Percentiles rank a stretch among this genome's conserved stretches.
Conservation (phyloP, 2,113 vertebrate genomes). For the Elachura formosa region DNA sequence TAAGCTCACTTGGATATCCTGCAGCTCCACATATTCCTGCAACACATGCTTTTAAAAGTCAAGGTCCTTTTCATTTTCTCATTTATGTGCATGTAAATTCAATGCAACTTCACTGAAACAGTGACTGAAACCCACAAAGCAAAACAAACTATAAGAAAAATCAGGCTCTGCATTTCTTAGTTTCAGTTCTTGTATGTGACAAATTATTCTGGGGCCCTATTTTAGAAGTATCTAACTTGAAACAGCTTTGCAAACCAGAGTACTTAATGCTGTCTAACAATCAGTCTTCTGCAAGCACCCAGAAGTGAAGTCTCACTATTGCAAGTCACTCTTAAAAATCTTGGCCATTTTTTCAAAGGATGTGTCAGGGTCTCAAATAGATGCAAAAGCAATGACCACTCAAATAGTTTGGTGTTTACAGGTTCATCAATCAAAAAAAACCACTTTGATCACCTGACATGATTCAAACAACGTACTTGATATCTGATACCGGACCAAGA, state of each 20-base stretch:
- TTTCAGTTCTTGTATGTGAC: background rate
- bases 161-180: background rate
- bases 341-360: conserved; percentile 56
- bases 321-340: conserved; percentile 26
- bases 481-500: conserved; percentile 64
- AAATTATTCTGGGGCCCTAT: conserved; percentile 17
- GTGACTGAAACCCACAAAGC: background rate
- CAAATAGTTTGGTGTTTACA: conserved; percentile 66
- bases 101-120: background rate
- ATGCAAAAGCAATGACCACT: conserved; percentile 46
- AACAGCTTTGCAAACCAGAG: conserved; percentile 17
- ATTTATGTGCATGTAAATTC: background rate
- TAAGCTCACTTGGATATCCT: background rate
- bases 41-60: background rate
- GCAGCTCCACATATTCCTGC: background rate
- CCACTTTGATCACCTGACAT: conserved; percentile 65
- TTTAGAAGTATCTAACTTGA: conserved; percentile 23
- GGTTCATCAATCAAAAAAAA: conserved; percentile 73
- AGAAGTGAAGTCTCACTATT: background rate
- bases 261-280: background rate
- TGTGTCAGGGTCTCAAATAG: conserved; percentile 20
- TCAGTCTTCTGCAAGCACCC: background rate
- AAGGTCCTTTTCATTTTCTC: background rate
- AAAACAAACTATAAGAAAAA: background rate
- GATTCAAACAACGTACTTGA: conserved; percentile 60